Evolutionary conservation across 2,113 vertebrate genomes (phyloP).

Genomic region (Cyprinus carpio): DNA sequence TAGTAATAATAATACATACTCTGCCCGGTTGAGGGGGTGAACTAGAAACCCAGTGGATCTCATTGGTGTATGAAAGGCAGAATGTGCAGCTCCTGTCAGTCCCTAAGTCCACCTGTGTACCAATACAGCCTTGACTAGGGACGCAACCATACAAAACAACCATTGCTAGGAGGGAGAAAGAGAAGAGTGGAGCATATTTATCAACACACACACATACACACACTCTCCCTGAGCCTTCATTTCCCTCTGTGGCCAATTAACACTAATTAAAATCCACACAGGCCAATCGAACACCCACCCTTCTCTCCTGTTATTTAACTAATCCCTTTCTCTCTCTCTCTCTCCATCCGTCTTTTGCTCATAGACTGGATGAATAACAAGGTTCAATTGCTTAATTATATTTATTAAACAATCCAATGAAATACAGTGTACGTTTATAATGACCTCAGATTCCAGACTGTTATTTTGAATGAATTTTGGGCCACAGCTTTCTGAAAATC

Average conservation of each 20-base stretch:
- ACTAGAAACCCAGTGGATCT: constrained; percentile 45
- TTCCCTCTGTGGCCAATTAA: constrained; percentile 81
- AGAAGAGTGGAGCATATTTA: constrained; percentile 37
- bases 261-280: constrained; percentile 78
- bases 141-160: constrained; percentile 58
- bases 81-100: constrained; percentile 53
- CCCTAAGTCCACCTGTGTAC: constrained; percentile 79
- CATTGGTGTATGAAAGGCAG: constrained; percentile 31
- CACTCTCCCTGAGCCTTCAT: constrained; percentile 58
- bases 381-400: constrained; percentile 32
- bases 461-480: neutral
- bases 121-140: constrained; percentile 68
- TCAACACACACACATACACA: constrained; percentile 49
- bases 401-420: constrained; percentile 23
- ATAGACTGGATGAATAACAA: constrained; percentile 19
- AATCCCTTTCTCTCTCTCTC: constrained; percentile 56
- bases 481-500: neutral
- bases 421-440: neutral
- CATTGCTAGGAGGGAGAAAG: constrained; percentile 46
- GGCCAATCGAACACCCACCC: constrained; percentile 60
- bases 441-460: neutral
- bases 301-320: constrained; percentile 50
- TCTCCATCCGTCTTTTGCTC: neutral
- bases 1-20: constrained; percentile 35
- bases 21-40: neutral